Conservation (phyloP, 2,797 vertebrate genomes). For the Falco cherrug region DNA sequence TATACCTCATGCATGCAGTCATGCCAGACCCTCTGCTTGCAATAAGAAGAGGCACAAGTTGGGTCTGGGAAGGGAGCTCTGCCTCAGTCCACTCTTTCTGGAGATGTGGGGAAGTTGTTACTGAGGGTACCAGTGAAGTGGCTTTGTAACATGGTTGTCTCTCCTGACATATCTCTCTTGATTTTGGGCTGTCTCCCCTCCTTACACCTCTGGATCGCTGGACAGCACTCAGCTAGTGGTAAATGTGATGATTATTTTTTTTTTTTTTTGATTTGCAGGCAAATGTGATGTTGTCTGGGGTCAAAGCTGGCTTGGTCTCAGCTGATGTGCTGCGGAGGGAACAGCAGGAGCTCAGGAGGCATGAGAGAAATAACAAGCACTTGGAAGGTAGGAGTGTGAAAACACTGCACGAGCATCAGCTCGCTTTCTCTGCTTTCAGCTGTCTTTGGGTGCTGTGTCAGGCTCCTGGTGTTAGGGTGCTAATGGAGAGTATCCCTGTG, state of each 20-base stretch:
- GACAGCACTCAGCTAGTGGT: not conserved
- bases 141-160: not conserved
- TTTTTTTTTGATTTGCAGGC: conserved; percentile 57
- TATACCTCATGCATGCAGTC: fast-evolving
- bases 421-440: not conserved
- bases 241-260: not conserved
- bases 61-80: not conserved
- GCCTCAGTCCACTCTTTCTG: not conserved
- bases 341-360: conserved; percentile 83
- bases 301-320: conserved; percentile 86
- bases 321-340: conserved; percentile 85
- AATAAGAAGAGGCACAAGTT: fast-evolving
- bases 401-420: fast-evolving
- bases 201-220: fast-evolving
- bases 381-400: conserved; percentile 83
- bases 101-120: not conserved
- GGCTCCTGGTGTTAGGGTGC: not conserved
- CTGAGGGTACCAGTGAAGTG: fast-evolving
- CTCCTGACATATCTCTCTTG: not conserved
- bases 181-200: fast-evolving
- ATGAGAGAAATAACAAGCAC: conserved; percentile 76
- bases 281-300: conserved; percentile 83
- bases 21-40: not conserved
- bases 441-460: fast-evolving
- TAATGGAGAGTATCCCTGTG: not conserved